These are phyloP conservation scores for Oscheius onirici DNA, from an alignment of 2,888 invertebrate genomes.

Conservation along the genomic window DNA sequence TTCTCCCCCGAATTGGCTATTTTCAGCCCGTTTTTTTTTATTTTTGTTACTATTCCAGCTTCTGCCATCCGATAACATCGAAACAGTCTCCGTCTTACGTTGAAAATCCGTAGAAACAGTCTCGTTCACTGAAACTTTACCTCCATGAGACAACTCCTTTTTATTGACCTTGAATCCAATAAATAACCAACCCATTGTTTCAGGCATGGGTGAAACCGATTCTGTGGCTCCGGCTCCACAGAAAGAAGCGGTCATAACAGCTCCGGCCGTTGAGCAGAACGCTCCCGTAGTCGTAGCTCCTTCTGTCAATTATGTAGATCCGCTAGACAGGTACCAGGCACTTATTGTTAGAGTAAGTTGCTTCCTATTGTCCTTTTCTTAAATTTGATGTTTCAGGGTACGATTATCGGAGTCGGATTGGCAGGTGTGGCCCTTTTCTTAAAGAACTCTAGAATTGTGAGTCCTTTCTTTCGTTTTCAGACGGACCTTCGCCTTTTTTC, in stretches of 20 bases:
- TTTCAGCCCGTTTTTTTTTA: no score
- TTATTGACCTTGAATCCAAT: not conserved
- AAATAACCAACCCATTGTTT: not conserved
- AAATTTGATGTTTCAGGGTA: conserved; percentile 59
- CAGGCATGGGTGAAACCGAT: conserved; percentile 33
- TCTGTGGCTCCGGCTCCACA: conserved; percentile 26
- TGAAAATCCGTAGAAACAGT: no score
- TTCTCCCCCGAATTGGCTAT: no score
- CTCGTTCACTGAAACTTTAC: no score
- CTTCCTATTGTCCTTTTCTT: not conserved
- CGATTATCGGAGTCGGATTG: conserved; percentile 66
- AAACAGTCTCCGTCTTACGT: no score
- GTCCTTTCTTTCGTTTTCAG: conserved; percentile 20
- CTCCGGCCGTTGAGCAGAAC: conserved; percentile 7
- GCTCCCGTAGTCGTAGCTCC: not conserved
- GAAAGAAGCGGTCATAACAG: not conserved
- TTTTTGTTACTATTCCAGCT: no score
- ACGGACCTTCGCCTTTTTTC: not conserved
- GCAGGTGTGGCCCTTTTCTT: conserved; percentile 64
- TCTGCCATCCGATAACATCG: no score
- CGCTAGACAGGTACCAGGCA: conserved; percentile 62
- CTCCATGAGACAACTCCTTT: no score
- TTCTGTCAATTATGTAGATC: conserved; percentile 50
- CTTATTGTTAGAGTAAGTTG: conserved; percentile 61
- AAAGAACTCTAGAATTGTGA: conserved; percentile 66